These are phyloP conservation scores for Timandra comae DNA, from an alignment of 2,888 invertebrate species.

Conservation along the genomic window DNA sequence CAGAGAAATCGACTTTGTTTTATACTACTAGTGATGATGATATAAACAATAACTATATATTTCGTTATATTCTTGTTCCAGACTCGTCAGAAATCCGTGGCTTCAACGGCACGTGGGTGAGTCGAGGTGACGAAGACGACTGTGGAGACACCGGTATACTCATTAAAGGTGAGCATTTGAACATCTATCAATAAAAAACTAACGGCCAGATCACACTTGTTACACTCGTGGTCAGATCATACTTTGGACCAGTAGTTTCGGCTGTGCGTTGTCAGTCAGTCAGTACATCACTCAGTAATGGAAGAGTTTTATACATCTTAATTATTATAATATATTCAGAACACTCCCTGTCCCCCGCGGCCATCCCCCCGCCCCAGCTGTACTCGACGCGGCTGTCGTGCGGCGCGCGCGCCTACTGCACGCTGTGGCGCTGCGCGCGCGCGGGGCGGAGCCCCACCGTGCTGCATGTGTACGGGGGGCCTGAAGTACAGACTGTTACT, in stretches of 20 bases:
- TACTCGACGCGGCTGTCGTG: slow-evolving; percentile 54
- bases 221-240: too few relatives aligned
- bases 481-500: slow-evolving; percentile 97
- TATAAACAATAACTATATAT: too few relatives aligned
- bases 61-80: slow-evolving; percentile 10
- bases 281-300: too few relatives aligned
- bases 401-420: slow-evolving; percentile 80
- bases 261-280: too few relatives aligned
- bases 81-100: slow-evolving; percentile 45
- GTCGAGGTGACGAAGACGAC: slow-evolving; percentile 52
- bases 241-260: too few relatives aligned
- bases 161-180: slow-evolving; percentile 50
- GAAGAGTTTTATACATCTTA: background rate
- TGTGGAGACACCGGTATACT: slow-evolving; percentile 41
- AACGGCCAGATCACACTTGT: too few relatives aligned
- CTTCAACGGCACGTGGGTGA: slow-evolving; percentile 62
- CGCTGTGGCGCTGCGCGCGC: slow-evolving; percentile 86
- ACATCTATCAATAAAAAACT: too few relatives aligned
- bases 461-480: slow-evolving; percentile 98
- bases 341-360: slow-evolving; percentile 34
- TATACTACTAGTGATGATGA: too few relatives aligned
- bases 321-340: too few relatives aligned
- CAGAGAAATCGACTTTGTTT: too few relatives aligned
- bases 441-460: slow-evolving; percentile 89
- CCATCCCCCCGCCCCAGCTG: slow-evolving; percentile 58